A percentile compares a stretch with the other conserved stretches of the same genome.
Evolutionary conservation across 1,140 invertebrate genomes (phyloP).

Genomic region (Sycophaga agraensis): DNA sequence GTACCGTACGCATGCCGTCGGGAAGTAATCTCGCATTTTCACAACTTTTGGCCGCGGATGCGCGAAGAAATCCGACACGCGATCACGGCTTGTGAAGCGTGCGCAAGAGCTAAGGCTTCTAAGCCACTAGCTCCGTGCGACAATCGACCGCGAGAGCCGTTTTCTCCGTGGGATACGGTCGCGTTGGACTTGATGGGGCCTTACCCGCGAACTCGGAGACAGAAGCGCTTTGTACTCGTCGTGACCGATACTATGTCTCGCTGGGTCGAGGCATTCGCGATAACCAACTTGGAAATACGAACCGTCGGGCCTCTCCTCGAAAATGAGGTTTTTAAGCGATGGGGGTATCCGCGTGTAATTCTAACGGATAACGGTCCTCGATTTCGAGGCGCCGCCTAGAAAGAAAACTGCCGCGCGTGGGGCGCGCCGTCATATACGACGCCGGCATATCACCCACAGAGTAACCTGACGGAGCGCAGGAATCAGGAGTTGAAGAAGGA

Average conservation of each 20-base stretch:
- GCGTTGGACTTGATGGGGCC: constrained; percentile 13
- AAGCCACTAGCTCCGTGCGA: not conserved
- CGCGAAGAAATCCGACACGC: constrained; percentile 5
- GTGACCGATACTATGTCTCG: constrained; percentile 24
- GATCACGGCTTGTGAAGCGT: not conserved
- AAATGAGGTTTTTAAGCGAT: not conserved
- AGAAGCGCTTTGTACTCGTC: constrained; percentile 16
- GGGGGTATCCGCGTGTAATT: not conserved
- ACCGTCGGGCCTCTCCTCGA: not conserved
- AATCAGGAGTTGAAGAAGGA: no score
- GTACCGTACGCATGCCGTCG: not conserved
- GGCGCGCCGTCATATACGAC: not conserved
- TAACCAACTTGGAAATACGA: not conserved
- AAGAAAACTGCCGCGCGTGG: not conserved
- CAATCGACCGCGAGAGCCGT: not conserved
- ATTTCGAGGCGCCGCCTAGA: not conserved
- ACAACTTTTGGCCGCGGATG: constrained; percentile 28
- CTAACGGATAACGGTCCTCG: not conserved
- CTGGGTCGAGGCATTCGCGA: constrained; percentile 27
- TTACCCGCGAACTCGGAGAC: not conserved
- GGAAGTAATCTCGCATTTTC: constrained; percentile 23
- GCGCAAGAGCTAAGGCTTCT: not conserved
- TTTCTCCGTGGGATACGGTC: not conserved
- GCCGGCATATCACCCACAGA: not conserved
- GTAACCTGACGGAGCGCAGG: not conserved